Base-by-base conservation (phyloP, 2,797 vertebrate species). In the Dermochelys coriacea region DNA sequence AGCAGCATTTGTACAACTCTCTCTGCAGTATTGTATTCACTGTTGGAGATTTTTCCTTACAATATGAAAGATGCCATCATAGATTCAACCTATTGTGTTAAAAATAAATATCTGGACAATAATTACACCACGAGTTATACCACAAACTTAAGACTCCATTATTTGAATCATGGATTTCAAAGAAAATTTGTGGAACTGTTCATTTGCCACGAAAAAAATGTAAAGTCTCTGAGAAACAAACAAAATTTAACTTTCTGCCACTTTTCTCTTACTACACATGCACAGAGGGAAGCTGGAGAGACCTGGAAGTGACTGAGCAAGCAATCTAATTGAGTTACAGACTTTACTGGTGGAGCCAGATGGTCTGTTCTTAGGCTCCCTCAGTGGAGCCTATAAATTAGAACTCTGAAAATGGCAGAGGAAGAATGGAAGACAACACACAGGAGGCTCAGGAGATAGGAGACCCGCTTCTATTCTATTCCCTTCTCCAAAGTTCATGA, bases 301-400 rank as follows among this genome's bases (percentile, higher is more conserved):
- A 90, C 15, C 54, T 9, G 86, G 64, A 68, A 68, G n/a, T 25
- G 84, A 90, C 57, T 64, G 87, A 54, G 8, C 41, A 81, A 77
- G 3, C 1, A 0, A 49, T 80, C 31, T 31, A 31, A 71, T 6
- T 5, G 89, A 89, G 74, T 74, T 3, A 78, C 10, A 15, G 55
- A 77, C 18, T 92, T 80, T 27, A 80, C 25, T 51, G 34, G 74
- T 50, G 74, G 86, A 94, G 52, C 5, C 77, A 89, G 80, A 54
- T 90, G 54, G 45, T 47, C 71, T 89, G 23, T 82, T 90, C 84
- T 87, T 89, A 80, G 57, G 41, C 57, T 91, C 93, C 47, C 57
- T 88, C 52, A 91, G 78, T 31, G 51, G 51, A 92, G 74, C 54
- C 88, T 94, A 90, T 61, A 86, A 80, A 74, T 84, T 49, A 85